Evolutionary conservation across 2,797 vertebrate genomes (phyloP).

Genomic region (Mionectes olivaceus): DNA sequence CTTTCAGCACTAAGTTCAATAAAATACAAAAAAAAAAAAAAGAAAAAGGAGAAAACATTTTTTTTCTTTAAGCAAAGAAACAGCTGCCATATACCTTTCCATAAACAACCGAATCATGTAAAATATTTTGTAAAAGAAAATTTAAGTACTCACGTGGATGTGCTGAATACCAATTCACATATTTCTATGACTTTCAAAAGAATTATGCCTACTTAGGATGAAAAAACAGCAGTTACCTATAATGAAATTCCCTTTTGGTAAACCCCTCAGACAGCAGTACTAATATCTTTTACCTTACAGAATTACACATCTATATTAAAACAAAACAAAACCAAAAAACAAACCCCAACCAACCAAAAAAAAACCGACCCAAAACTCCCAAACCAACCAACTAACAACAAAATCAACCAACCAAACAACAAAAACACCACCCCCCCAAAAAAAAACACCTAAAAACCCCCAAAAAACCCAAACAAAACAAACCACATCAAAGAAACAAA

Average conservation of each 20-base stretch:
- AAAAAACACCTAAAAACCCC: too few relatives aligned
- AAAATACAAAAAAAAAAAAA: background rate
- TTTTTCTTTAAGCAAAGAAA: background rate
- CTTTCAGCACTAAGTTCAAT: background rate
- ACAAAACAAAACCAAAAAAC: background rate
- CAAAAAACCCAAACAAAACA: background rate
- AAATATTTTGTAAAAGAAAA: background rate
- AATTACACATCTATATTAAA: background rate
- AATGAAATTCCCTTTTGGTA: background rate
- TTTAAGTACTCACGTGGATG: background rate
- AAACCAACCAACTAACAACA: too few relatives aligned
- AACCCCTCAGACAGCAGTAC: background rate
- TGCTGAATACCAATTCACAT: background rate
- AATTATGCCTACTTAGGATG: background rate
- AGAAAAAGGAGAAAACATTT: background rate
- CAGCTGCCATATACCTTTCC: background rate
- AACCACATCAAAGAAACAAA: background rate
- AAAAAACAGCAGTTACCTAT: background rate
- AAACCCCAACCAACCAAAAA: background rate
- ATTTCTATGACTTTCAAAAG: background rate
- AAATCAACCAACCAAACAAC: too few relatives aligned
- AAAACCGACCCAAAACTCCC: background rate
- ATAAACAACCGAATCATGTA: background rate
- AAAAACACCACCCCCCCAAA: background rate
- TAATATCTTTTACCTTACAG: background rate